Percentiles rank a stretch among this genome's conserved stretches.
Conservation (phyloP, 2,113 vertebrate genomes). For the Toxostoma redivivum region DNA sequence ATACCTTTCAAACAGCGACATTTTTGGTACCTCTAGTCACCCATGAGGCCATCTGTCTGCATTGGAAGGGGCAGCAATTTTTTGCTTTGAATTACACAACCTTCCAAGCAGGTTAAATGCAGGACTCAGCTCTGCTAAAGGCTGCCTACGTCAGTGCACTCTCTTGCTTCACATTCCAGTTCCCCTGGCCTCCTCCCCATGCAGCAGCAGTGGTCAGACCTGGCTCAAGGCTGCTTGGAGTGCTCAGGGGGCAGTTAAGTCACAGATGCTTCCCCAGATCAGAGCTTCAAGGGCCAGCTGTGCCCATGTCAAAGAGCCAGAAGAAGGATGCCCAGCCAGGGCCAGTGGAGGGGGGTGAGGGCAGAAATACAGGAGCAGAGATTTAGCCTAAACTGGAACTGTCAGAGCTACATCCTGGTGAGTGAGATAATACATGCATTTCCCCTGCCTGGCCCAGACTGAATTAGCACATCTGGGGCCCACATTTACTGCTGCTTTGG, state of each 20-base stretch:
- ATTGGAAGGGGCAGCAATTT: background rate
- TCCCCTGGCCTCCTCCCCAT: background rate
- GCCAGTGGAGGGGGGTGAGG: background rate
- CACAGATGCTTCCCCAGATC: background rate
- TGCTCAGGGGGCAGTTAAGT: background rate
- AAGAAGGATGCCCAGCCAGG: background rate
- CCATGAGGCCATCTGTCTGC: background rate
- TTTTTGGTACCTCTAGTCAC: background rate
- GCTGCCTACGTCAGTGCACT: background rate
- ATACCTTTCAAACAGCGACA: background rate
- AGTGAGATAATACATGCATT: background rate
- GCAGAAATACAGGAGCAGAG: background rate
- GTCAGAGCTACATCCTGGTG: background rate
- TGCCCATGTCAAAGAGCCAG: background rate
- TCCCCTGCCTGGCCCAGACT: background rate
- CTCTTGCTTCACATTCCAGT: background rate
- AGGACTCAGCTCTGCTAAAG: background rate
- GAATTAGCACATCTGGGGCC: conserved; percentile 43
- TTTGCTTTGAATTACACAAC: background rate
- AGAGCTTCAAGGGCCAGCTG: background rate
- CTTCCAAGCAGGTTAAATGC: background rate
- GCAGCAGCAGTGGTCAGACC: background rate
- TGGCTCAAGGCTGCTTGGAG: background rate
- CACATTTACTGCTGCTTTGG: conserved; percentile 3
- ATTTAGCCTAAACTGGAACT: background rate